phyloP scores from a whole-genome alignment of 2,888 invertebrate genomes.

The Neoascia interrupta region DNA sequence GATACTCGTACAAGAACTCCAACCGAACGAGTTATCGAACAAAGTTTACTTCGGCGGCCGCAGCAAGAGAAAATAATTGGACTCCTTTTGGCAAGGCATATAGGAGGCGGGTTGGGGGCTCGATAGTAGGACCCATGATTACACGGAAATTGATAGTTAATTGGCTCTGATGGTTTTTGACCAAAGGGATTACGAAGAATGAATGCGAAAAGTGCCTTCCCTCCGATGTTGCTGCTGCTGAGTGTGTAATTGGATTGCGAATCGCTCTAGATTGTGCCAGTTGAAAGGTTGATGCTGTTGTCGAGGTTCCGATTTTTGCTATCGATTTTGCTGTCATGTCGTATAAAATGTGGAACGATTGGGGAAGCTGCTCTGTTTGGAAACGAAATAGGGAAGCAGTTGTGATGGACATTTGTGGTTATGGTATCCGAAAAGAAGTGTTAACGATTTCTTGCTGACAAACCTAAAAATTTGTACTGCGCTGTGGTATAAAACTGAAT shows the following conservation, averaged over 20 bases:
- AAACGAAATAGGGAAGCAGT: too few relatives aligned
- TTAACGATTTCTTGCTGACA: too few relatives aligned
- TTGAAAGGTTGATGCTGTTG: conserved; percentile 10
- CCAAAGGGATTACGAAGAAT: conserved; percentile 42
- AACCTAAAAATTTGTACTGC: too few relatives aligned
- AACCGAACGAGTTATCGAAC: conserved; percentile 19
- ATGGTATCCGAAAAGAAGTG: too few relatives aligned
- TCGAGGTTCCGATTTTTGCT: not conserved
- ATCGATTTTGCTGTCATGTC: conserved; percentile 9
- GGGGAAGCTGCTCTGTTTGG: too few relatives aligned
- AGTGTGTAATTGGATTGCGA: conserved; percentile 45
- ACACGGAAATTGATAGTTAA: conserved; percentile 69
- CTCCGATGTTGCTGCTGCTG: not conserved
- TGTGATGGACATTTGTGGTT: too few relatives aligned
- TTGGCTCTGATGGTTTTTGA: conserved; percentile 59
- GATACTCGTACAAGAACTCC: conserved; percentile 43
- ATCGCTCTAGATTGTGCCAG: conserved; percentile 6
- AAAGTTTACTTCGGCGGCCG: too few relatives aligned
- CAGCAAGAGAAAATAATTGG: conserved; percentile 50
- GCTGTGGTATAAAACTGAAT: too few relatives aligned
- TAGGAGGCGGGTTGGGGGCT: not conserved
- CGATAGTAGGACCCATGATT: conserved; percentile 51
- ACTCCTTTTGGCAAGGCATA: not conserved
- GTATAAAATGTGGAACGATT: too few relatives aligned
- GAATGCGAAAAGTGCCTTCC: not conserved